Base-by-base conservation (phyloP, 1,140 invertebrate genomes). In the Drosophila punjabiensis region DNA sequence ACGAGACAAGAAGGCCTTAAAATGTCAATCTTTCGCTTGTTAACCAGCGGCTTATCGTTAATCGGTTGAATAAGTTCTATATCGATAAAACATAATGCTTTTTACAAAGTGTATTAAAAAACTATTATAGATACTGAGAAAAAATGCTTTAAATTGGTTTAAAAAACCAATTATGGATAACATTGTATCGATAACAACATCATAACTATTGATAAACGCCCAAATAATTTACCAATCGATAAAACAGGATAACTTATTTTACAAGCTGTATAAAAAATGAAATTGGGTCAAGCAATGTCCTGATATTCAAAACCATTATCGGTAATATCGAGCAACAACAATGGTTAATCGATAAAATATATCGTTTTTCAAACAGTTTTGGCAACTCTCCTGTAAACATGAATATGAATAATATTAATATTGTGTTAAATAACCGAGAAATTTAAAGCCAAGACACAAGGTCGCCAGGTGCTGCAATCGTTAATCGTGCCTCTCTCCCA, bases 381-480 rank as follows among this genome's bases (percentile, higher is more conserved):
- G 13, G 1, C 28, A 52, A 10, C 13, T 56, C 18, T 18, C 53
- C 4, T 9, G 10, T 20, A 16, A 20, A 33, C 7, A 9, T 20
- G 6, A 55, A n/a, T 18, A 55, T 16, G 24, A 24, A 24, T 24
- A 24, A 24, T 24, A 33, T 16, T 5, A 37, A 14, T n/a, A n/a
- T n/a, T 37, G 33, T n/a, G 20, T 56, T 39, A 56, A 56, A 37
- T 39, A 56, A 56, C 20, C 32, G 18, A 24, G 1, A 56, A 14
- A 55, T 32, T n/a, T 3, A 18, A 52, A 32, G 4, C 6, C 10
- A 53, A 43, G 11, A 18, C 9, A 3, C 6, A n/a, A n/a, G 3
- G 11, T 16, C 5, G 4, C 18, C 32, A 16, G 18, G 30, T 52
- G 35, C 65, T 53, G 62, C n/a, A 66, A 69, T 52, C 62, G 62